These are phyloP conservation scores for Microctenopoma steveboyesi DNA, from an alignment of 2,797 vertebrate genomes.

Conservation along the genomic window DNA sequence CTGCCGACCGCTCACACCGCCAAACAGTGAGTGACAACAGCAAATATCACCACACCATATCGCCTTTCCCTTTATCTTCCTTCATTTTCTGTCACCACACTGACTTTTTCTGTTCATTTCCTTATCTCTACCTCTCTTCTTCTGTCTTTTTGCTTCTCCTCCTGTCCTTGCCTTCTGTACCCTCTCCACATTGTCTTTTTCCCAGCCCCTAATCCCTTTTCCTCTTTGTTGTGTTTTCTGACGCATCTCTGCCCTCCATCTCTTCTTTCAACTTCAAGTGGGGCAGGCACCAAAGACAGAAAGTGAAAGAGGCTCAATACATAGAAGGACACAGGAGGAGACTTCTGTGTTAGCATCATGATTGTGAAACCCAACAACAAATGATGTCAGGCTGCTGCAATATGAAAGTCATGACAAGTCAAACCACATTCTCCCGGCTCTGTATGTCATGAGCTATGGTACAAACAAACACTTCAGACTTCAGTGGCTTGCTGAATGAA, in stretches of 20 bases:
- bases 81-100: constrained; percentile 30
- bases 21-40: constrained; percentile 75
- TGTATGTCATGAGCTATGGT: not conserved
- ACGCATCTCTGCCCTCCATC: constrained; percentile 36
- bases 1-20: constrained; percentile 60
- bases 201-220: constrained; percentile 23
- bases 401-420: not conserved
- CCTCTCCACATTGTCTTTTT: constrained; percentile 5
- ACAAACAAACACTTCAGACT: constrained; percentile 15
- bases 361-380: not conserved
- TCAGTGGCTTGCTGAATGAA: not conserved
- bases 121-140: constrained; percentile 35
- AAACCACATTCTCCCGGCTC: constrained; percentile 1
- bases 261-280: constrained; percentile 52
- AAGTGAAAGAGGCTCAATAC: constrained; percentile 35
- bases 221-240: constrained; percentile 39
- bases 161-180: constrained; percentile 44
- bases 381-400: constrained; percentile 4
- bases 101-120: constrained; percentile 35
- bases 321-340: constrained; percentile 37
- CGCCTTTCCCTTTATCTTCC: constrained; percentile 51
- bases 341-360: constrained; percentile 1
- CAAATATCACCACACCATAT: constrained; percentile 54
- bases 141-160: constrained; percentile 19
- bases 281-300: constrained; percentile 32